Percentiles rank a stretch among this genome's conserved stretches.
phyloP scores from a whole-genome alignment of 2,797 vertebrate species.

The Trachops cirrhosus region DNA sequence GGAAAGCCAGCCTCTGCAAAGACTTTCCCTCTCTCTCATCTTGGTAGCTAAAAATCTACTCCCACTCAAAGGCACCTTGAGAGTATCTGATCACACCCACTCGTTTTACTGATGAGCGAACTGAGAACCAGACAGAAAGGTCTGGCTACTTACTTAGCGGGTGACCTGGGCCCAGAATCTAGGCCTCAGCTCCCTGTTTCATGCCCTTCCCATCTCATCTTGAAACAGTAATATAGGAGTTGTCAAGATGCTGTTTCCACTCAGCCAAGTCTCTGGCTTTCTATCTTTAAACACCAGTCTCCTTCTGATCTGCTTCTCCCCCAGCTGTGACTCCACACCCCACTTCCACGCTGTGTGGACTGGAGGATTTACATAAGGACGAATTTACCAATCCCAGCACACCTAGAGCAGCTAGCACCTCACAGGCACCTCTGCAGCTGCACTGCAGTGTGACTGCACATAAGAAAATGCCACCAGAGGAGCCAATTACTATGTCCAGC shows the following conservation, averaged over 20 bases:
- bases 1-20: neutral
- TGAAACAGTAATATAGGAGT: neutral
- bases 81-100: neutral
- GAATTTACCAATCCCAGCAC: neutral
- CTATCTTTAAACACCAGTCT: neutral
- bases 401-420: too few species aligned
- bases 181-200: neutral
- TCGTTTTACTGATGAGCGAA: neutral
- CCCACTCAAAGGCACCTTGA: neutral
- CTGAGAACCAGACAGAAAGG: neutral
- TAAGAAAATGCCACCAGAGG: neutral
- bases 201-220: neutral
- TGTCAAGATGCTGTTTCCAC: neutral
- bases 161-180: neutral
- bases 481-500: neutral
- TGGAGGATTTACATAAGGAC: neutral
- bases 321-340: neutral
- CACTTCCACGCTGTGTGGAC: neutral
- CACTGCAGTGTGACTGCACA: rapidly evolving
- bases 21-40: too few species aligned
- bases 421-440: rapidly evolving
- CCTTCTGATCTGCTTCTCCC: neutral
- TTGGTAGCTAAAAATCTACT: neutral
- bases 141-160: neutral
- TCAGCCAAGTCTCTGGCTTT: neutral